Conservation (phyloP, 37 sponge, comb jelly and placozoan genomes). For the Eunapius fragilis region DNA sequence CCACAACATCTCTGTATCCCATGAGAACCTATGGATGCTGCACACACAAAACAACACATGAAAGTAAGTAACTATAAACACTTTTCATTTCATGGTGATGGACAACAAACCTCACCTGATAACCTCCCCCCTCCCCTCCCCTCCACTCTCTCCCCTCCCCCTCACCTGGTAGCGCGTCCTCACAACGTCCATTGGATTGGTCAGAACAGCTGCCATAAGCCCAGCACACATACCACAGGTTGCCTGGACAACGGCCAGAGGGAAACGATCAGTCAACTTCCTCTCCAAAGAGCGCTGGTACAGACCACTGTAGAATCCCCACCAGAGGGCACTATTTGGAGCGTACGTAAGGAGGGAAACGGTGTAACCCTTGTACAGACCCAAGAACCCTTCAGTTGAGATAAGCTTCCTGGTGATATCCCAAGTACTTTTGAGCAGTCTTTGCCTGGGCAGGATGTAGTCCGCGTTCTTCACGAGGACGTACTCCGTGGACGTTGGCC, state of each 20-base stretch:
- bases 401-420: conserved; percentile 60
- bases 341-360: conserved; percentile 90
- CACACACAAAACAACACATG: too few relatives aligned
- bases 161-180: conserved; percentile 95
- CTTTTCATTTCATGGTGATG: too few relatives aligned
- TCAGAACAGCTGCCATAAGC: conserved; percentile 56
- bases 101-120: too few relatives aligned
- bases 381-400: conserved; percentile 61
- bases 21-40: too few relatives aligned
- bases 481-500: background rate
- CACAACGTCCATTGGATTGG: conserved; percentile 94
- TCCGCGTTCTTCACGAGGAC: conserved; percentile 50
- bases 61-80: too few relatives aligned
- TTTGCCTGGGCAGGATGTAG: conserved; percentile 39
- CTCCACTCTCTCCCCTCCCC: too few relatives aligned
- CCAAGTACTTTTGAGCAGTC: conserved; percentile 34
- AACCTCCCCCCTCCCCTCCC: too few relatives aligned
- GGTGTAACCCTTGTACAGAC: conserved; percentile 88
- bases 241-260: conserved; percentile 70
- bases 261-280: conserved; percentile 33
- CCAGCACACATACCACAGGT: conserved; percentile 72
- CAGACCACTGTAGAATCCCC: conserved; percentile 71
- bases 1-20: too few relatives aligned
- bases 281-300: conserved; percentile 20
- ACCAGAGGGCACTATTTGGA: conserved; percentile 95